These are phyloP conservation scores for Apodemus speciosus DNA, from an alignment of 2,113 vertebrate genomes.

Conservation along the genomic window DNA sequence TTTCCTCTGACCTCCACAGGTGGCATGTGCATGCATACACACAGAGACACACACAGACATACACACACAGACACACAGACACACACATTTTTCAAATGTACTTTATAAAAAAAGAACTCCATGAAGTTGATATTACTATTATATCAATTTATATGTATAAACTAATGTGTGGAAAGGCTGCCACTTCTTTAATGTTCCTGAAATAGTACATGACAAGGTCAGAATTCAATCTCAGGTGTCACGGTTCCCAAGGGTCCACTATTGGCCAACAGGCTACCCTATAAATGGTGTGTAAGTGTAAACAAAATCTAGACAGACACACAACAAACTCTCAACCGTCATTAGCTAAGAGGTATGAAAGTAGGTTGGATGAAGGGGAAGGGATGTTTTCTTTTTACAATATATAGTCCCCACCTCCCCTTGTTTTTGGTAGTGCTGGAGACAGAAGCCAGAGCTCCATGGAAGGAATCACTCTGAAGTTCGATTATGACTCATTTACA, in stretches of 20 bases:
- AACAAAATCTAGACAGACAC: neutral
- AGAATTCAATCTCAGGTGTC: neutral
- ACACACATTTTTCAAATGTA: neutral
- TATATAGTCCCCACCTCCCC: neutral
- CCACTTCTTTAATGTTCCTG: neutral
- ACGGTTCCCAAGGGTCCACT: neutral
- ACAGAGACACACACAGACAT: neutral
- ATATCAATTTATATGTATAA: conserved; percentile 9
- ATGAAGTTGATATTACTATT: neutral
- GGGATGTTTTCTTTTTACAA: neutral
- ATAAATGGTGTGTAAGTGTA: neutral
- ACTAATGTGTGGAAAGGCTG: conserved; percentile 12
- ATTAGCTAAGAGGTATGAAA: neutral
- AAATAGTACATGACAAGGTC: conserved; percentile 12
- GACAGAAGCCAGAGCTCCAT: neutral
- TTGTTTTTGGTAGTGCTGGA: neutral
- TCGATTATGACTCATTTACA: neutral
- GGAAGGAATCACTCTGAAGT: neutral
- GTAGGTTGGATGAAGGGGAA: neutral
- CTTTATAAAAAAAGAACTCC: neutral
- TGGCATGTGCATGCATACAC: neutral
- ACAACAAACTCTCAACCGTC: neutral
- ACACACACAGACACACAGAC: neutral
- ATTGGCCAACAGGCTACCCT: neutral
- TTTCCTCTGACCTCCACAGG: neutral